Evolutionary conservation across 2,888 invertebrate species (phyloP).

Genomic region (Drosophila paranaensis): DNA sequence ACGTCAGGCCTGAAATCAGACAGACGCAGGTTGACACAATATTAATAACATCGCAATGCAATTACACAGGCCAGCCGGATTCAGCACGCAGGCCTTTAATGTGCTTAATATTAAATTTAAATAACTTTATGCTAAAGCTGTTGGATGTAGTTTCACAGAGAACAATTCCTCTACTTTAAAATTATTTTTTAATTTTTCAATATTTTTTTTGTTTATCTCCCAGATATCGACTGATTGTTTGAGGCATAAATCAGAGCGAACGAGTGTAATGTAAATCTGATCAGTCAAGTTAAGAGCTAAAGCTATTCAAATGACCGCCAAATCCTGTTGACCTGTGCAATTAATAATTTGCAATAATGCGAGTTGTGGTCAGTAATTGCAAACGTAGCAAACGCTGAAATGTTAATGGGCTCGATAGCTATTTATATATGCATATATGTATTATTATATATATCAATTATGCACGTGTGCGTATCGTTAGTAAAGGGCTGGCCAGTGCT

Average conservation of each 20-base stretch:
- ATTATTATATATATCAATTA: neutral
- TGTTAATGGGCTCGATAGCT: conserved; percentile 26
- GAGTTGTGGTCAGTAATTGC: conserved; percentile 25
- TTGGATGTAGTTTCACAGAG: too few relatives aligned
- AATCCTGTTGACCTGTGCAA: neutral
- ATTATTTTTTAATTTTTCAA: too few relatives aligned
- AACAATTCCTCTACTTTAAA: too few relatives aligned
- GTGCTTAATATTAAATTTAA: too few relatives aligned
- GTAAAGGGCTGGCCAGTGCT: neutral
- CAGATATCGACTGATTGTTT: neutral
- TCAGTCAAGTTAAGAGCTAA: too few relatives aligned
- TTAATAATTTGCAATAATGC: conserved; percentile 33
- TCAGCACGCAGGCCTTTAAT: too few relatives aligned
- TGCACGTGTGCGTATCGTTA: conserved; percentile 2
- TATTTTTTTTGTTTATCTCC: too few relatives aligned
- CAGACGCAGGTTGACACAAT: neutral
- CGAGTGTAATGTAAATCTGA: neutral
- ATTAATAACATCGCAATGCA: neutral
- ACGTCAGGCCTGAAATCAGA: neutral
- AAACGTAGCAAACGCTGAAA: conserved; percentile 9
- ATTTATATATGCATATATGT: neutral
- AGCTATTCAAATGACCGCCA: neutral
- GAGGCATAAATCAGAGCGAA: neutral
- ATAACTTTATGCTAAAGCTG: too few relatives aligned
- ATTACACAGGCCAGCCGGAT: neutral